Percentiles rank a stretch among this genome's conserved stretches.
phyloP scores from a whole-genome alignment of 2,797 vertebrate genomes.

The Acropternis orthonyx region DNA sequence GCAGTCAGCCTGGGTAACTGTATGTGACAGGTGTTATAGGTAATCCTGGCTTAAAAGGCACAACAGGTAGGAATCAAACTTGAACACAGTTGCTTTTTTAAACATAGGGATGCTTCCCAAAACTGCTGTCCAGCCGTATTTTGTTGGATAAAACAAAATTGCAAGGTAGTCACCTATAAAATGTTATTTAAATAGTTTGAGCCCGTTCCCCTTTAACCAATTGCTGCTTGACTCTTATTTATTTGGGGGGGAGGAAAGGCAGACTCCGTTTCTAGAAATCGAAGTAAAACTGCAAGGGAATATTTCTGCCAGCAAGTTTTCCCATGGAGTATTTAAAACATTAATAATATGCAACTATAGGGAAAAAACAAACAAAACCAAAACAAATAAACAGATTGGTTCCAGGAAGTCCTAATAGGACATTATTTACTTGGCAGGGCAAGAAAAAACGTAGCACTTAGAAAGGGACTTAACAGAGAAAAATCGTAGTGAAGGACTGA shows the following conservation, averaged over 20 bases:
- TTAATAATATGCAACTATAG: background rate
- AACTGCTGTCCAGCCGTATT: background rate
- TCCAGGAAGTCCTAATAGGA: background rate
- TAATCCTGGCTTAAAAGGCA: slow-evolving; percentile 60
- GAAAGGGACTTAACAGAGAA: background rate
- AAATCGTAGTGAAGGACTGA: background rate
- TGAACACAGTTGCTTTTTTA: slow-evolving; percentile 11
- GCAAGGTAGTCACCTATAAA: background rate
- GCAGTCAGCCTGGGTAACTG: slow-evolving; percentile 24
- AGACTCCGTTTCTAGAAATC: background rate
- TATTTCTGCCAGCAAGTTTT: background rate
- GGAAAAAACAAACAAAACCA: background rate
- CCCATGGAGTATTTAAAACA: rapidly evolving
- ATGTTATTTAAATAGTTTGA: background rate
- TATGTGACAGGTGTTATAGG: slow-evolving; percentile 38
- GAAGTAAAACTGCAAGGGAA: background rate
- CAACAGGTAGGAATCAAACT: slow-evolving; percentile 66
- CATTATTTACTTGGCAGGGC: background rate
- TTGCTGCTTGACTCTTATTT: background rate
- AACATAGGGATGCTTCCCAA: background rate
- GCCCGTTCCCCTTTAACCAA: background rate
- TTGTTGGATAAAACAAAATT: background rate
- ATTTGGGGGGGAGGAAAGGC: background rate
- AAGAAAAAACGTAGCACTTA: background rate
- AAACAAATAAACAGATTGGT: background rate